A percentile compares a stretch with the other conserved stretches of the same genome.
Conservation (phyloP, 2,888 invertebrate species). For the Didymodactylos carnosus region DNA sequence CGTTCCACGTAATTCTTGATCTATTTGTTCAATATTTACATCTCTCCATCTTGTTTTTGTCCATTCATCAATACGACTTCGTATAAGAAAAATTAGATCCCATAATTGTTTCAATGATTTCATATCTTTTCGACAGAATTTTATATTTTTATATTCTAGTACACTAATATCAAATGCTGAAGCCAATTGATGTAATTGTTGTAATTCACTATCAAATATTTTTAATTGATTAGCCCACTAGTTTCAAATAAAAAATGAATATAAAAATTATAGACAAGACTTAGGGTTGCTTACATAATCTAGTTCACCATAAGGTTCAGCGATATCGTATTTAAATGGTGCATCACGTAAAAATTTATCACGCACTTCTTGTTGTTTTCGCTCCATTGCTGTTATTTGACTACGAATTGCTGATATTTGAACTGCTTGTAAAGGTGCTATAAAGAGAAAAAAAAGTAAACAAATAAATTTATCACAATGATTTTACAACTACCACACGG, state of each 20-base stretch:
- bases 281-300: constrained; percentile 54
- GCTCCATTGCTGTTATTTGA: constrained; percentile 64
- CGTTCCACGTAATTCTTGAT: constrained; percentile 80
- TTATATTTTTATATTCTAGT: constrained; percentile 72
- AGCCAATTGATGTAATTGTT: constrained; percentile 63
- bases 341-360: constrained; percentile 54
- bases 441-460: no score
- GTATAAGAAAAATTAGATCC: constrained; percentile 77
- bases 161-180: constrained; percentile 79
- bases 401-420: constrained; percentile 75
- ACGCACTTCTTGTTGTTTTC: constrained; percentile 56
- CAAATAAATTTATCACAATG: no score
- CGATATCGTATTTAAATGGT: constrained; percentile 31
- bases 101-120: constrained; percentile 58
- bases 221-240: not conserved
- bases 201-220: constrained; percentile 59
- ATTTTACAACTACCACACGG: no score
- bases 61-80: constrained; percentile 80
- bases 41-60: constrained; percentile 88
- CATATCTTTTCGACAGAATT: constrained; percentile 72
- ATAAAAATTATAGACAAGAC: no score
- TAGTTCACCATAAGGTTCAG: constrained; percentile 27
- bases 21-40: constrained; percentile 64
- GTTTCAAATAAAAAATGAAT: no score
- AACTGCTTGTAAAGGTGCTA: constrained; percentile 72